These are phyloP conservation scores for Megalurothrips usitatus DNA, from an alignment of 2,888 invertebrate species.

Conservation along the genomic window DNA sequence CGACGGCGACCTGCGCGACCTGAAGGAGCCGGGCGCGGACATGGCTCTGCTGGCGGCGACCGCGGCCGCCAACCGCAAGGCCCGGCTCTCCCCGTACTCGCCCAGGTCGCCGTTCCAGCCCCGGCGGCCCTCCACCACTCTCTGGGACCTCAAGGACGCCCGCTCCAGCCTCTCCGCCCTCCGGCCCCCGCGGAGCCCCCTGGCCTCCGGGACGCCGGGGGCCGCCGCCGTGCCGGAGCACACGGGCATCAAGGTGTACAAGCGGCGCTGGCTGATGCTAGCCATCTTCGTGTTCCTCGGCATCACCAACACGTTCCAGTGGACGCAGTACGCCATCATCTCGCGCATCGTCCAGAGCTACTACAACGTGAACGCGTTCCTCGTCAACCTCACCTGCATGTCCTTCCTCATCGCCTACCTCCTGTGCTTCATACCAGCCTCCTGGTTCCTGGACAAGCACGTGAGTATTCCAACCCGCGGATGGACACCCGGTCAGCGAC, in stretches of 20 bases:
- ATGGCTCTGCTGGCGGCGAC: not conserved
- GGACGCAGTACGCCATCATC: slow-evolving; percentile 96
- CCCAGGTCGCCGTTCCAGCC: not conserved
- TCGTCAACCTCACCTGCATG: slow-evolving; percentile 63
- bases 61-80: not conserved
- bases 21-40: not conserved
- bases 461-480: slow-evolving; percentile 32
- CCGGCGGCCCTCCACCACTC: not conserved
- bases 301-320: slow-evolving; percentile 89
- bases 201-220: not conserved
- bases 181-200: not conserved
- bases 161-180: not conserved
- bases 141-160: slow-evolving; percentile 16
- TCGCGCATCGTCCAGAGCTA: slow-evolving; percentile 74
- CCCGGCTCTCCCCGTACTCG: not conserved
- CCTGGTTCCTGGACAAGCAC: slow-evolving; percentile 43
- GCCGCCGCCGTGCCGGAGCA: slow-evolving; percentile 26
- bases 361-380: slow-evolving; percentile 58
- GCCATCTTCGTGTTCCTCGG: slow-evolving; percentile 84
- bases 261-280: slow-evolving; percentile 78
- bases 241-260: slow-evolving; percentile 62
- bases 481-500: too few relatives aligned
- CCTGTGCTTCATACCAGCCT: slow-evolving; percentile 60
- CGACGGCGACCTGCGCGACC: not conserved
- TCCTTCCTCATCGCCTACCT: slow-evolving; percentile 63